Conservation (phyloP, 2,888 invertebrate species). For the Eupeodes latifasciatus region DNA sequence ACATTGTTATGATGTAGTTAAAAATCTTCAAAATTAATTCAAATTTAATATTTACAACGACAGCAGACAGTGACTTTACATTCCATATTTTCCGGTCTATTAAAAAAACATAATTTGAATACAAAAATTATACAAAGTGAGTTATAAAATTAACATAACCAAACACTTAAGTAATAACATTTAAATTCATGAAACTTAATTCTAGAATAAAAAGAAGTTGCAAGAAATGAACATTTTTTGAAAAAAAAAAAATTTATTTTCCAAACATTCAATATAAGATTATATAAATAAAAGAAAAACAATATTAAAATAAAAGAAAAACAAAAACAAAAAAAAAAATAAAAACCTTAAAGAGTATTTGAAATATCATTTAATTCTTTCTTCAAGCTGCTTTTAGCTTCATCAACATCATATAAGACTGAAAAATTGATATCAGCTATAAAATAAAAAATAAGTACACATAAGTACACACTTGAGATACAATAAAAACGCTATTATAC, state of each 20-base stretch:
- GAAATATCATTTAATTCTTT: slow-evolving; percentile 9
- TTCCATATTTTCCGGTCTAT: no score
- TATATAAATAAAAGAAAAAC: background rate
- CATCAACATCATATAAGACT: slow-evolving; percentile 52
- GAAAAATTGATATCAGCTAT: slow-evolving; percentile 65
- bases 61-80: no score
- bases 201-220: background rate
- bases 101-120: slow-evolving; percentile 8
- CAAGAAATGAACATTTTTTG: slow-evolving; percentile 26
- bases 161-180: slow-evolving; percentile 10
- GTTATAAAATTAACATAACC: slow-evolving; percentile 33
- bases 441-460: slow-evolving; percentile 72
- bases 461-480: slow-evolving; percentile 74
- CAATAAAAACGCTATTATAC: slow-evolving; percentile 72
- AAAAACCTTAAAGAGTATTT: slow-evolving; percentile 1
- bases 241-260: slow-evolving; percentile 53
- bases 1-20: no score
- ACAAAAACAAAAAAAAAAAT: background rate
- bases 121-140: background rate
- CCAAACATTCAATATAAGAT: slow-evolving; percentile 22
- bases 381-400: slow-evolving; percentile 28
- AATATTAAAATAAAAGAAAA: slow-evolving; percentile 25
- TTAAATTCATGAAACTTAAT: slow-evolving; percentile 41
- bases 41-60: no score
- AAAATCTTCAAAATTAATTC: no score